Evolutionary conservation across 1,140 invertebrate genomes (phyloP).

Genomic region (Tetragnatha versicolor): DNA sequence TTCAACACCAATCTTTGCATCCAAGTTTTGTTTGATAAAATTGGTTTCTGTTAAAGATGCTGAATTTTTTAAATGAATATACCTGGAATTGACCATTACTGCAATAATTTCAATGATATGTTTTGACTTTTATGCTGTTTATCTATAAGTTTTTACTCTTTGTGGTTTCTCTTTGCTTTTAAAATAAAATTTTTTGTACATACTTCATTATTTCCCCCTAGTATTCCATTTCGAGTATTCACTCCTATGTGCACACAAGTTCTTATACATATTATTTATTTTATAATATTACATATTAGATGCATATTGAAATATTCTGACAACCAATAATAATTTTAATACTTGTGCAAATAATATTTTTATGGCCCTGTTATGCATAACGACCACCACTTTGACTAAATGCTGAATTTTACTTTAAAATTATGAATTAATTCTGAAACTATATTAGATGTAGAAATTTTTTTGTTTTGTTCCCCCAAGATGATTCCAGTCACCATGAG

Average conservation of each 20-base stretch:
- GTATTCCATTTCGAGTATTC: not conserved
- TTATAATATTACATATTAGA: not conserved
- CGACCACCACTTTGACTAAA: too few relatives aligned
- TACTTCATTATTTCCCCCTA: not conserved
- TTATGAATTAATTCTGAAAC: too few relatives aligned
- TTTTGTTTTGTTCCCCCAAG: too few relatives aligned
- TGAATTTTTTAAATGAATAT: conserved; percentile 2
- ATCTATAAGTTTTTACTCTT: not conserved
- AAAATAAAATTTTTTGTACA: conserved; percentile 35
- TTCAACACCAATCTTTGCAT: too few relatives aligned
- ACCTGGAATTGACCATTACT: not conserved
- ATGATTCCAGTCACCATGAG: too few relatives aligned
- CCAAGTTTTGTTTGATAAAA: not conserved
- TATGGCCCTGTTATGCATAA: too few relatives aligned
- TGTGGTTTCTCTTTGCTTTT: conserved; percentile 36
- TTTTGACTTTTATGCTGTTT: conserved; percentile 4
- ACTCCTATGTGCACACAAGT: too few relatives aligned
- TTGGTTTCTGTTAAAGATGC: conserved; percentile 44
- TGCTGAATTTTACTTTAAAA: too few relatives aligned
- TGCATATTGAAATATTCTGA: not conserved
- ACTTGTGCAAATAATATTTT: too few relatives aligned
- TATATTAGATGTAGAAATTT: too few relatives aligned
- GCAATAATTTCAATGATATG: conserved; percentile 38
- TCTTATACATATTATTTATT: too few relatives aligned
- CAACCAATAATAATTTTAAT: too few relatives aligned